A percentile compares a stretch with the other conserved stretches of the same genome.
Conservation (phyloP, 2,797 vertebrate species). For the Oceanodroma leucorhoa region DNA sequence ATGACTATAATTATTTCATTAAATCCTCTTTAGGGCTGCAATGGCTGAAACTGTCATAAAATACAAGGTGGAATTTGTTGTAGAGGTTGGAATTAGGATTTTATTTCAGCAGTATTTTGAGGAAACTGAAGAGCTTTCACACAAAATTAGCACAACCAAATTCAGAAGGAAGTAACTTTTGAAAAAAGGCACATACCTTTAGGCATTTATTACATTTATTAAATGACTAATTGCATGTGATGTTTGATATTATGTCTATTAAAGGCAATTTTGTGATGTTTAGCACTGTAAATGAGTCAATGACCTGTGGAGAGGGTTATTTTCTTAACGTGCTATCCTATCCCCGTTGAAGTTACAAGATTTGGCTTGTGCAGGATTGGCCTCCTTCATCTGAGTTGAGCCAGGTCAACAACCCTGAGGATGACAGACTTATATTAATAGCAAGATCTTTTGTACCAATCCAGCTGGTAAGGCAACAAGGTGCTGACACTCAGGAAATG, state of each 20-base stretch:
- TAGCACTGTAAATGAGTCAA: neutral
- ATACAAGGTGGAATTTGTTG: neutral
- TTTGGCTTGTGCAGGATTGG: neutral
- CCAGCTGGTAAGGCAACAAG: neutral
- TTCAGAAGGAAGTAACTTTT: neutral
- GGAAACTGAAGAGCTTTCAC: neutral
- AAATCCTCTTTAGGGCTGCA: neutral
- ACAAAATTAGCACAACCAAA: neutral
- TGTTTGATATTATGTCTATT: neutral
- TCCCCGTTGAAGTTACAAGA: neutral
- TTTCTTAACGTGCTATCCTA: neutral
- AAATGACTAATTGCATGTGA: neutral
- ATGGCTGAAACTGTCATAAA: neutral
- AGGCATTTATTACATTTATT: neutral
- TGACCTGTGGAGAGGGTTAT: neutral
- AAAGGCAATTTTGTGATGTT: neutral
- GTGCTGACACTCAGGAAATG: constrained; percentile 43
- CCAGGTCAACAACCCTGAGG: neutral
- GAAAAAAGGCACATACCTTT: neutral
- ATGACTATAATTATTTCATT: neutral
- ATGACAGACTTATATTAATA: neutral
- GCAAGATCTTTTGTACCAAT: neutral
- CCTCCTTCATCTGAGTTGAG: neutral
- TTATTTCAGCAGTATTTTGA: neutral
- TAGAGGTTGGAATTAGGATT: neutral